Evolutionary conservation across 2,888 invertebrate genomes (phyloP).

Genomic region (Augiades crinisus): DNA sequence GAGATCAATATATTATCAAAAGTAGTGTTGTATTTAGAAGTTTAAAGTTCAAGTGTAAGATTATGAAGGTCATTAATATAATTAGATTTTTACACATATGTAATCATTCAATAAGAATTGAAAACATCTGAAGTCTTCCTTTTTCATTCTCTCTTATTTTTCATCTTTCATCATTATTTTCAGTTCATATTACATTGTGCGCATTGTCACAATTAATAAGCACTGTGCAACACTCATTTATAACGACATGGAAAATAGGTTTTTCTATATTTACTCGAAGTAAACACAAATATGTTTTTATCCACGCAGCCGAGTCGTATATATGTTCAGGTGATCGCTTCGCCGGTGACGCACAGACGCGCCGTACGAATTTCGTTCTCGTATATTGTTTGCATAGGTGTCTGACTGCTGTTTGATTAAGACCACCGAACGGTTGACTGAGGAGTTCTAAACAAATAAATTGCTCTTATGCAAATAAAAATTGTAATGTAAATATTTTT

Average conservation of each 20-base stretch:
- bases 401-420: conserved; percentile 8
- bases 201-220: no score
- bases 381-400: conserved; percentile 15
- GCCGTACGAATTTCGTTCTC: conserved; percentile 4
- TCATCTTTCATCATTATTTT: no score
- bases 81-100: no score
- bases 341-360: conserved; percentile 11
- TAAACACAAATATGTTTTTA: neutral
- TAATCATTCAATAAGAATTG: no score
- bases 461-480: conserved; percentile 15
- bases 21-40: neutral
- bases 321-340: conserved; percentile 3
- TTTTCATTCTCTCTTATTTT: no score
- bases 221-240: no score
- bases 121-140: no score
- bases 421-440: neutral
- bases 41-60: neutral
- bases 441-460: conserved; percentile 12
- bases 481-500: conserved; percentile 8
- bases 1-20: no score
- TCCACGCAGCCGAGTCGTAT: neutral
- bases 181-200: no score
- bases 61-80: neutral
- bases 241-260: no score
- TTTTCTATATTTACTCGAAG: neutral